Conservation (phyloP, 2,888 invertebrate species). For the Sesia apiformis region DNA sequence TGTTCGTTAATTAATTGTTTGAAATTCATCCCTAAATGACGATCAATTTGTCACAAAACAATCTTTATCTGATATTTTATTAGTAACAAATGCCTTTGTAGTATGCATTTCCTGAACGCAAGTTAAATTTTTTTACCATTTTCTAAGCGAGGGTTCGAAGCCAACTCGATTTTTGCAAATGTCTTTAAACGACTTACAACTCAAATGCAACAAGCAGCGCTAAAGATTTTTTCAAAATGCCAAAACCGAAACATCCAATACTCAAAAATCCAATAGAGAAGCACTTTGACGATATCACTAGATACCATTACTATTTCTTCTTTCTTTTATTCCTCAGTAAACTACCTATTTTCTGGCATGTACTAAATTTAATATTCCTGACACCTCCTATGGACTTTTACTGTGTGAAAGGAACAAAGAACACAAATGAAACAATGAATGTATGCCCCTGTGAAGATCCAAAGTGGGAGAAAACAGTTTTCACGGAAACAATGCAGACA, state of each 20-base stretch:
- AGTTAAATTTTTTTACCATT: no score
- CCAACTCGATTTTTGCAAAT: no score
- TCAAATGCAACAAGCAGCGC: no score
- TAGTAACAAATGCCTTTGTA: no score
- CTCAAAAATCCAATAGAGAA: slow-evolving; percentile 39
- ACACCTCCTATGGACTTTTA: slow-evolving; percentile 41
- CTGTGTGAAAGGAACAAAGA: slow-evolving; percentile 17
- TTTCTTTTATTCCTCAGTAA: slow-evolving; percentile 33
- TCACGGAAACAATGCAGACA: slow-evolving; percentile 42
- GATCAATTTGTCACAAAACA: no score
- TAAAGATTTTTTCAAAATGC: background rate
- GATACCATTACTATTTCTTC: slow-evolving; percentile 43
- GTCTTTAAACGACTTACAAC: no score
- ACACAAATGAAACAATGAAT: slow-evolving; percentile 10
- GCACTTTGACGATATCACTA: slow-evolving; percentile 27
- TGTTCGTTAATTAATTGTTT: no score
- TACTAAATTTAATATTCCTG: slow-evolving; percentile 41
- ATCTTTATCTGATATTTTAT: no score
- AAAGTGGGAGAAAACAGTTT: slow-evolving; percentile 37
- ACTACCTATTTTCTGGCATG: slow-evolving; percentile 45
- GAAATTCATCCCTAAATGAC: no score
- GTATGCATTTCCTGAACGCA: no score
- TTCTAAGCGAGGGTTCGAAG: no score
- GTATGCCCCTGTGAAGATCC: slow-evolving; percentile 41
- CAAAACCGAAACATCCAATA: background rate